Evolutionary conservation across 2,888 invertebrate species (phyloP).

Genomic region (Melieria omissa): DNA sequence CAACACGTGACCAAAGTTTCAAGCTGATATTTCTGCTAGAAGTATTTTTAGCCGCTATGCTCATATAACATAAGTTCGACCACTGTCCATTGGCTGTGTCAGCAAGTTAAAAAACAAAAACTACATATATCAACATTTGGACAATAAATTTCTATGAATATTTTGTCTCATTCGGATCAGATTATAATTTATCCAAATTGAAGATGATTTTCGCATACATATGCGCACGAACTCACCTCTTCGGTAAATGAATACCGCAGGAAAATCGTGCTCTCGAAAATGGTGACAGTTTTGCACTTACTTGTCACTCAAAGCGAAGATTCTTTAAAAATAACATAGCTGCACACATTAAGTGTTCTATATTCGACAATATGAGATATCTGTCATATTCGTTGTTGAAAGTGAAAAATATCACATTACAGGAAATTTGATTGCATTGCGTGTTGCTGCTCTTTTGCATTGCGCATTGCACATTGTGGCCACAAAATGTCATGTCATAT

Average conservation of each 20-base stretch:
- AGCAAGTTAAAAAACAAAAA: too few species aligned
- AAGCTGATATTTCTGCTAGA: too few species aligned
- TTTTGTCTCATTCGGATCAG: too few species aligned
- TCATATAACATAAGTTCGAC: too few species aligned
- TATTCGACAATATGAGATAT: slow-evolving; percentile 33
- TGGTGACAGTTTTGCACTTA: slow-evolving; percentile 49
- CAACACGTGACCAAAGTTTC: too few species aligned
- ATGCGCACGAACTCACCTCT: neutral
- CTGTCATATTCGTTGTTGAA: slow-evolving; percentile 57
- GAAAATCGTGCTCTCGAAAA: slow-evolving; percentile 33
- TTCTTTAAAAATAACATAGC: slow-evolving; percentile 55
- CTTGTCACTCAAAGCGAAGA: slow-evolving; percentile 53
- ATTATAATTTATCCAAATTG: too few species aligned
- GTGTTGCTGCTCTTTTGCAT: neutral
- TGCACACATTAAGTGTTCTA: slow-evolving; percentile 30
- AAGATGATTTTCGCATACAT: too few species aligned
- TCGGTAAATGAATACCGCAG: slow-evolving; percentile 15
- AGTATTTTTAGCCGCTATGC: too few species aligned
- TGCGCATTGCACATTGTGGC: neutral
- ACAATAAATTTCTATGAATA: too few species aligned
- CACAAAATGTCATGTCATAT: too few species aligned
- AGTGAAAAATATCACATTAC: slow-evolving; percentile 60
- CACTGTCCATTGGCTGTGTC: too few species aligned
- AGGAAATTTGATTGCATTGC: slow-evolving; percentile 53
- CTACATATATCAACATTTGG: too few species aligned